Percentiles rank a stretch among this genome's conserved stretches.
These are phyloP conservation scores for Chloebia gouldiae DNA, from an alignment of 2,113 vertebrate species.

Conservation along the genomic window DNA sequence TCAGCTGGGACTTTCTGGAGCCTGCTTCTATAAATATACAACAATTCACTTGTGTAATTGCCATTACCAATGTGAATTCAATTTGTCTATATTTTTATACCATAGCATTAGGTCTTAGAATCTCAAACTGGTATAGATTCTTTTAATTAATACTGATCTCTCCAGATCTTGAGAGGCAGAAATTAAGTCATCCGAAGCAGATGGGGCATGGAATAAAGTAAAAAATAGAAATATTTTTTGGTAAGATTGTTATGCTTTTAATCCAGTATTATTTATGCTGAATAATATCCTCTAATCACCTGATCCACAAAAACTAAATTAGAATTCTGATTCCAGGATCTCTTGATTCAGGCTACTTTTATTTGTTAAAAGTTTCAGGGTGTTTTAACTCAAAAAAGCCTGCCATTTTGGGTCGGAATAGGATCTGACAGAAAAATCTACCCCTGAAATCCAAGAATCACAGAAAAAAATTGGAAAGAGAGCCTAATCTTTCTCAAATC, in stretches of 20 bases:
- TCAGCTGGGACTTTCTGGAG: conserved; percentile 44
- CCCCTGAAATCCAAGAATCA: neutral
- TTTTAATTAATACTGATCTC: neutral
- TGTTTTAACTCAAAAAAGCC: neutral
- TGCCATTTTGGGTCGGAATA: neutral
- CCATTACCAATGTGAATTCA: conserved; percentile 38
- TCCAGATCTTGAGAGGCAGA: conserved; percentile 5
- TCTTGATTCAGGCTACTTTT: neutral
- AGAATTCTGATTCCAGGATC: neutral
- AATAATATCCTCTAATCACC: neutral
- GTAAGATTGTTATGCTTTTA: conserved; percentile 13
- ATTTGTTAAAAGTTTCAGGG: neutral
- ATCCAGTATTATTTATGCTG: neutral
- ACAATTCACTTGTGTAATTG: conserved; percentile 54
- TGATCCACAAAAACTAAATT: neutral
- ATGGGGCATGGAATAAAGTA: neutral
- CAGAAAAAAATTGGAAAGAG: neutral
- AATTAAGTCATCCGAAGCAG: conserved; percentile 16
- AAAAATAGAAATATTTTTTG: neutral
- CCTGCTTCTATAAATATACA: conserved; percentile 43
- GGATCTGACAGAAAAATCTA: neutral
- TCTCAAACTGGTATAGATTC: neutral
- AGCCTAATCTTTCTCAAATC: neutral
- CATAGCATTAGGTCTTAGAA: neutral
- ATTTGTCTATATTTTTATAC: conserved; percentile 54